Base-by-base conservation (phyloP, 2,797 vertebrate species). In the Hylomyscus alleni region DNA sequence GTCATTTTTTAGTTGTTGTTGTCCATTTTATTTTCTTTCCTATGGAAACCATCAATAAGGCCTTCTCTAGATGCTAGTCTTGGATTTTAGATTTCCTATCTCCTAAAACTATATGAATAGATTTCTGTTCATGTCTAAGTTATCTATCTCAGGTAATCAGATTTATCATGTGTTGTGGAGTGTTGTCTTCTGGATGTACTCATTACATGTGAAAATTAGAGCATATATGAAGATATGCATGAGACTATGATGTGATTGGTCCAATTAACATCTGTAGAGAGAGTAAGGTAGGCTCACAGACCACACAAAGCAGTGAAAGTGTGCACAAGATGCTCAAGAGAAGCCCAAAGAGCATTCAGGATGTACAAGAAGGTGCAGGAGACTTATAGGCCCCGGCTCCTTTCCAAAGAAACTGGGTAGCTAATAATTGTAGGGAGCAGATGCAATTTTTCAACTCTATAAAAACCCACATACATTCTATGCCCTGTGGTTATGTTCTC, bases 261-360 rank as follows among this genome's bases (percentile, higher is more conserved):
- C 10, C 15, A 6, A 58, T 8, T 34, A 60, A 10, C 6, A 10
- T n/a, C 3, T 12, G 0, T 47, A 0, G 6, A 31, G 19, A 47
- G 4, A 4, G 2, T 9, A n/a, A n/a, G 4, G 26, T 40, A 56
- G n/a, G 24, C 15, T 26, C 24, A 40, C 4, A 40, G 29, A 40
- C 29, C 65, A 86, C 7, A 54, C 15, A 26, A 72, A 52, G 13
- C 11, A 15, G 40, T 50, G 11, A 67, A 62, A 67, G 5, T 20
- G 5, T 34, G 14, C 29, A 65, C 40, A 85, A 31, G 20, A 34
- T 11, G 1, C 1, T 22, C 17, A 65, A 34, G 17, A 72, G 47
- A 29, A 52, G 34, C 65, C 26, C 11, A 14, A 6, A 69, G 3
- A 24, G 13, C 22, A 69, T 10, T 17, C 12, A 52, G 22, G 31